phyloP scores from a whole-genome alignment of 2,888 invertebrate species.

The Dynastes grantii region DNA sequence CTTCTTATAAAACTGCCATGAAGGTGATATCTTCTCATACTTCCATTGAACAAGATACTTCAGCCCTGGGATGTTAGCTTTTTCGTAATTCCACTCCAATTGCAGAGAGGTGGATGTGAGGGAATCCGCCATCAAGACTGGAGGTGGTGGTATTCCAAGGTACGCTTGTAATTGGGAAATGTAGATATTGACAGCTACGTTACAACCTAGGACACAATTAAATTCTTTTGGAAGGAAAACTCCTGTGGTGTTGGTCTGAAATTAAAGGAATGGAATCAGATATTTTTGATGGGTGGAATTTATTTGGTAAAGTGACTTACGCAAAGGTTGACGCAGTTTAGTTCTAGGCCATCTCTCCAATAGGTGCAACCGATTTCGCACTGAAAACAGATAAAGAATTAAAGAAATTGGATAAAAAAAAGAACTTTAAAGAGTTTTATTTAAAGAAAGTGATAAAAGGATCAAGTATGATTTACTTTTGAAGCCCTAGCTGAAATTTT shows the following conservation, averaged over 20 bases:
- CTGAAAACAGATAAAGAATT: slow-evolving; percentile 69
- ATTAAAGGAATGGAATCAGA: slow-evolving; percentile 59
- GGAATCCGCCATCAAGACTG: slow-evolving; percentile 83
- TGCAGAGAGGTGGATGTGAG: slow-evolving; percentile 84
- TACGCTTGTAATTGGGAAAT: slow-evolving; percentile 79
- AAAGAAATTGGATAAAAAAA: too few species aligned
- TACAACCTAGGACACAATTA: slow-evolving; percentile 88
- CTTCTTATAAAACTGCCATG: slow-evolving; percentile 89
- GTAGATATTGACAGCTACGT: slow-evolving; percentile 84
- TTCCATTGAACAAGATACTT: slow-evolving; percentile 83
- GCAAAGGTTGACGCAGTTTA: slow-evolving; percentile 85
- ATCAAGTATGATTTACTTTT: too few species aligned
- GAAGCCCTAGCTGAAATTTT: too few species aligned
- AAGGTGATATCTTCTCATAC: slow-evolving; percentile 79
- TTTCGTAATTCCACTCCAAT: slow-evolving; percentile 84
- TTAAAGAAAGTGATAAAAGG: too few species aligned
- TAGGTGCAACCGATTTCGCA: slow-evolving; percentile 86
- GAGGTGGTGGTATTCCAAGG: slow-evolving; percentile 77
- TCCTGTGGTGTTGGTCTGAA: slow-evolving; percentile 81
- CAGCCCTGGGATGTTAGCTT: slow-evolving; percentile 71
- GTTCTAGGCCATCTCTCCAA: slow-evolving; percentile 84
- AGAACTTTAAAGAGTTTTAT: too few species aligned
- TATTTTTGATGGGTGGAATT: not conserved
- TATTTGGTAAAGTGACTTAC: slow-evolving; percentile 75
- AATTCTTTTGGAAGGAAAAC: slow-evolving; percentile 80